These are phyloP conservation scores for Cochlearius cochlearius DNA, from an alignment of 2,113 vertebrate genomes.

Conservation along the genomic window DNA sequence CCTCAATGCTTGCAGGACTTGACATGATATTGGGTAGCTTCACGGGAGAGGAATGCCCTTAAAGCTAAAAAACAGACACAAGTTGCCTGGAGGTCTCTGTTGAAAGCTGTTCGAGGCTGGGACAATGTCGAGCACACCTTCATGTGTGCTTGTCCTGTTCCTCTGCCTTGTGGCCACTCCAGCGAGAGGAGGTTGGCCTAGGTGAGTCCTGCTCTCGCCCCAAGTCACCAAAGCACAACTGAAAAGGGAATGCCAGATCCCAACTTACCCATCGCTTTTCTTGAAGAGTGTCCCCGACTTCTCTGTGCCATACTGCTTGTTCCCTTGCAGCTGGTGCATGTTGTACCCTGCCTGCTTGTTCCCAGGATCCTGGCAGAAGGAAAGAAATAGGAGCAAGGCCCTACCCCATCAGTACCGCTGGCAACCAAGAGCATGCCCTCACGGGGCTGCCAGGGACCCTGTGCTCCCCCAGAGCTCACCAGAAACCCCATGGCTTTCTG, in stretches of 20 bases:
- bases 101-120: background rate
- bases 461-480: background rate
- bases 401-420: background rate
- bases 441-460: background rate
- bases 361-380: slow-evolving; percentile 57
- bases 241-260: background rate
- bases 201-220: background rate
- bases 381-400: background rate
- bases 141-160: no score
- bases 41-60: background rate
- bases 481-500: background rate
- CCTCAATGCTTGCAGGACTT: background rate
- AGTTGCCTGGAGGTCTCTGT: background rate
- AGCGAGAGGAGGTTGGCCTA: background rate
- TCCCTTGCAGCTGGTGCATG: slow-evolving; percentile 77
- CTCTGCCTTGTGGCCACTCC: background rate
- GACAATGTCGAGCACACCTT: background rate
- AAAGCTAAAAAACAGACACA: background rate
- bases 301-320: slow-evolving; percentile 72
- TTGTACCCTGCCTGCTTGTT: slow-evolving; percentile 67
- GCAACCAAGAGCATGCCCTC: background rate
- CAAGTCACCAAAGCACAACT: background rate
- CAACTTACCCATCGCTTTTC: slow-evolving; percentile 74
- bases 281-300: slow-evolving; percentile 73
- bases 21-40: background rate